phyloP scores from a whole-genome alignment of 2,888 invertebrate species.

The Drosophila anomalata region DNA sequence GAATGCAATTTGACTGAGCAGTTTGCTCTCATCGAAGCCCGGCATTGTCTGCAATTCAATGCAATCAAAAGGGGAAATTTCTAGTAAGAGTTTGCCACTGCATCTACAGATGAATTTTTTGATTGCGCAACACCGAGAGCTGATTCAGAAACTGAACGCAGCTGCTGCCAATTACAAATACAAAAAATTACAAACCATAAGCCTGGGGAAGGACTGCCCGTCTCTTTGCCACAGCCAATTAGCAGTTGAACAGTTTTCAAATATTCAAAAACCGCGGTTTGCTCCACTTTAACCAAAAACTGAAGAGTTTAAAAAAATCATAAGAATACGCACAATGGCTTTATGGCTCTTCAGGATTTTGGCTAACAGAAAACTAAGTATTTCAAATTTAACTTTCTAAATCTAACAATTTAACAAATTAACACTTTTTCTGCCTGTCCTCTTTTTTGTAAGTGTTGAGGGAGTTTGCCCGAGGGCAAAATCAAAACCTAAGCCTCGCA shows the following conservation, averaged over 20 bases:
- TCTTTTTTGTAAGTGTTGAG: slow-evolving; percentile 8
- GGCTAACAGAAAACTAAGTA: no score
- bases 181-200: slow-evolving; percentile 25
- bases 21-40: slow-evolving; percentile 1
- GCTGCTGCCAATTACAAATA: slow-evolving; percentile 50
- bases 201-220: slow-evolving; percentile 17
- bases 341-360: not conserved
- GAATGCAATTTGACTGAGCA: slow-evolving; percentile 24
- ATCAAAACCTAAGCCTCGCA: slow-evolving; percentile 39
- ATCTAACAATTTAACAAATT: no score
- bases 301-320: not conserved
- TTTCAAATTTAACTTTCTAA: no score
- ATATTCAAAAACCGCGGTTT: slow-evolving; percentile 42
- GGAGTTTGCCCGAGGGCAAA: slow-evolving; percentile 31
- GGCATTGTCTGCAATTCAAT: slow-evolving; percentile 4
- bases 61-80: slow-evolving; percentile 11
- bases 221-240: slow-evolving; percentile 62
- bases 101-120: not conserved
- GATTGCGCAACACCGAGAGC: slow-evolving; percentile 3
- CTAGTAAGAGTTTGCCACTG: not conserved
- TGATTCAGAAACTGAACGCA: slow-evolving; percentile 14
- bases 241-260: slow-evolving; percentile 71
- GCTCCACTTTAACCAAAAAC: slow-evolving; percentile 4
- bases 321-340: not conserved
- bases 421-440: no score